Percentiles rank a stretch among this genome's conserved stretches.
phyloP scores from a whole-genome alignment of 1,140 invertebrate genomes.

The Eufriesea mexicana region DNA sequence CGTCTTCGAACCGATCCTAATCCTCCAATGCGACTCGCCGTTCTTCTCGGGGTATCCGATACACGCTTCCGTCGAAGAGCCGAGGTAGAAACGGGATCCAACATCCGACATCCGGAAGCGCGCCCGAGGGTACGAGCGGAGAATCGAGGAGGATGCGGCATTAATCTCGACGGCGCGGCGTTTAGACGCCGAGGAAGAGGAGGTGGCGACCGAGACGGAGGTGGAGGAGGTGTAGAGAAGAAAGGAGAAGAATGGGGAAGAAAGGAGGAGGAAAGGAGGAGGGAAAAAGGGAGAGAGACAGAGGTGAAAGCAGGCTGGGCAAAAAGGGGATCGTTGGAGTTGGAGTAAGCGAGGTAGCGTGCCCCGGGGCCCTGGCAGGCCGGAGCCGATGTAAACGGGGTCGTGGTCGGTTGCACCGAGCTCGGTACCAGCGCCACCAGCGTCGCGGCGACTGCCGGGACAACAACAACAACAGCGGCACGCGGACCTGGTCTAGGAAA shows the following conservation, averaged over 20 bases:
- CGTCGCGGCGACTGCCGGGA: slow-evolving; percentile 40
- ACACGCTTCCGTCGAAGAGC: not conserved
- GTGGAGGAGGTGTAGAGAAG: no score
- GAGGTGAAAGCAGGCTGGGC: not conserved
- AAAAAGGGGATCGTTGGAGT: slow-evolving; percentile 59
- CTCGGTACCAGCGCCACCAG: slow-evolving; percentile 48
- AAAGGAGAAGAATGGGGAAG: not conserved
- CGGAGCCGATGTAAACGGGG: slow-evolving; percentile 74
- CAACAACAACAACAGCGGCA: slow-evolving; percentile 36
- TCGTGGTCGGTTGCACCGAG: slow-evolving; percentile 70
- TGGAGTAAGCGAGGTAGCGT: slow-evolving; percentile 77
- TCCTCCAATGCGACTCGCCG: not conserved
- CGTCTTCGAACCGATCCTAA: not conserved
- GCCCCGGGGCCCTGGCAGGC: slow-evolving; percentile 65
- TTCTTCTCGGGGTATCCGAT: not conserved
- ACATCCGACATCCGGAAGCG: slow-evolving; percentile 18
- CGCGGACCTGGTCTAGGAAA: slow-evolving; percentile 66
- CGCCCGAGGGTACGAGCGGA: not conserved
- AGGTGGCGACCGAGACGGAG: no score
- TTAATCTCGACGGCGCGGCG: slow-evolving; percentile 34
- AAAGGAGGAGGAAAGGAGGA: not conserved
- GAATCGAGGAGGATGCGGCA: slow-evolving; percentile 12
- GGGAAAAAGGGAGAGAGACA: slow-evolving; percentile 10
- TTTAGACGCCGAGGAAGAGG: slow-evolving; percentile 5
- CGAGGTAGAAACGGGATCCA: no score